Percentiles rank a stretch among this genome's conserved stretches.
These are phyloP conservation scores for pig (Sus scrofa) DNA, from an alignment of 2,113 vertebrate genomes.

Conservation along the genomic window DNA sequence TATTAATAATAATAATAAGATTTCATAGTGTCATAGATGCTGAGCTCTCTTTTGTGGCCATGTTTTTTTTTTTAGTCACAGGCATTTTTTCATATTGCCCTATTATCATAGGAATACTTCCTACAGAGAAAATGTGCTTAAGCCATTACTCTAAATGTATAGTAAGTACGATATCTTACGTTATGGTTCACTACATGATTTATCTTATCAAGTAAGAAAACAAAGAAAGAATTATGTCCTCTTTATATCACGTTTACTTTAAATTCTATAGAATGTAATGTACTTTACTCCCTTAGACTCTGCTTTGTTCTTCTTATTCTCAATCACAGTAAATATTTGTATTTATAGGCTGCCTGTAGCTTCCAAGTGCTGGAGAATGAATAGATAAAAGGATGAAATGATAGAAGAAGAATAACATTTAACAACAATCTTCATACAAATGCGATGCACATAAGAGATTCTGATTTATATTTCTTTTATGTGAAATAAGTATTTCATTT, in stretches of 20 bases:
- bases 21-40: conserved; percentile 7
- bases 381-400: conserved; percentile 45
- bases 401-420: conserved; percentile 40
- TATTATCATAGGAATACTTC: conserved; percentile 63
- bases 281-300: conserved; percentile 53
- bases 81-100: conserved; percentile 51
- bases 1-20: conserved; percentile 64
- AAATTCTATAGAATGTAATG: conserved; percentile 48
- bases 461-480: conserved; percentile 68
- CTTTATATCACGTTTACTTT: conserved; percentile 64
- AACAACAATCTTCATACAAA: background rate
- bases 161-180: conserved; percentile 53
- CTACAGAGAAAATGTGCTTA: conserved; percentile 67
- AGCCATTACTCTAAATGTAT: conserved; percentile 57
- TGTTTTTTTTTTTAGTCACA: conserved; percentile 72
- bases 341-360: background rate
- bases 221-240: conserved; percentile 50
- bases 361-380: background rate
- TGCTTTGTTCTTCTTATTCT: conserved; percentile 35
- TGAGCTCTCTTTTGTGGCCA: conserved; percentile 64
- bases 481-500: background rate
- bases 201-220: conserved; percentile 62
- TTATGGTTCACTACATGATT: conserved; percentile 23
- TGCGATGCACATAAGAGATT: background rate
- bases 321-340: conserved; percentile 60